Evolutionary conservation across 1,140 invertebrate species (phyloP), one percentile per base, ranked within the genome.

Genomic region (Panonychus citri): DNA sequence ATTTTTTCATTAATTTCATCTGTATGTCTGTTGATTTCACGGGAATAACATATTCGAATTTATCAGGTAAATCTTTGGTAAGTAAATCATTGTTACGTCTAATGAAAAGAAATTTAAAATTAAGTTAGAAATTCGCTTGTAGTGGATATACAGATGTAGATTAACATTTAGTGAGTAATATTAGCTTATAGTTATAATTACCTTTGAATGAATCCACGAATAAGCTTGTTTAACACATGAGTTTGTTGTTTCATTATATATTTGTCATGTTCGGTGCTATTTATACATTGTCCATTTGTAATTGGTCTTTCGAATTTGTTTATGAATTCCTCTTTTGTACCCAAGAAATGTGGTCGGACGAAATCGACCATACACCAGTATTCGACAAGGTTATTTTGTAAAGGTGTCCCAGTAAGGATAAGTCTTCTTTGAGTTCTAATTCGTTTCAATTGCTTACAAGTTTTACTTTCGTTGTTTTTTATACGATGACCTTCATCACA

Each of bases 401-500:
- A 17, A 39, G 37, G 37, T 39, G 37, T 39, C 8, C 37, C 37
- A 39, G 90, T 95, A 5, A 95, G 71, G 1, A 94, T 87, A 25
- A 95, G 78, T 53, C 88, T 74, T 25, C 89, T 74, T 58, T 63
- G 67, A 2, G 88, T 93, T 57, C 81, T 72, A 71, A 94, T 89
- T 64, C 86, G 82, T 68, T 91, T 91, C 15, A 95, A 71, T 3
- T 87, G 86, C 65, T 84, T 77, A 15, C 87, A 89, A 60, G 89
- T 90, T 54, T 85, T 86, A 7, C 89, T 86, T 64, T 90, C 85
- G 0, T 85, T 82, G 67, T 93, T 94, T 67, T 95, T 95, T 40
- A 95, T 93, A n/a, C 86, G 71, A 70, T 95, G 89, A 0, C 89
- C 90, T 71, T 94, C 89, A 63, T 94, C 89, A 68, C 87, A 93